phyloP scores from a whole-genome alignment of 2,797 vertebrate genomes.

The Mareca penelope region DNA sequence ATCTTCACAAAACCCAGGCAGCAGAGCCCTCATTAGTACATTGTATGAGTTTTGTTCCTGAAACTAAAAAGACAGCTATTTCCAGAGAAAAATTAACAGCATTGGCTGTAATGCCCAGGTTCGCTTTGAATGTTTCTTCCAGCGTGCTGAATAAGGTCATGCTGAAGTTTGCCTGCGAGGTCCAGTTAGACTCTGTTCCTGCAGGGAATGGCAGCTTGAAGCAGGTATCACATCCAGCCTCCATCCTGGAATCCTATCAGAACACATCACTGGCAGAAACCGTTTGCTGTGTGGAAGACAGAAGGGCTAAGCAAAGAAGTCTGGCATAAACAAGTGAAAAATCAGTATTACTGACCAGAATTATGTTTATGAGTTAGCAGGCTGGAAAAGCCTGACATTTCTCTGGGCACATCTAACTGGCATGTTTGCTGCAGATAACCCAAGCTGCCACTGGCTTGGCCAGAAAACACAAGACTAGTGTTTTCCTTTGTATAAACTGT shows the following conservation, averaged over 20 bases:
- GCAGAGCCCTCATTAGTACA: background rate
- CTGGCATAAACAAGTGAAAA: background rate
- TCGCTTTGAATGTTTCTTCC: background rate
- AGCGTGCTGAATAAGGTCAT: background rate
- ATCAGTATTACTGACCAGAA: background rate
- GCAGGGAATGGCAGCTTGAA: background rate
- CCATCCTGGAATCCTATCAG: background rate
- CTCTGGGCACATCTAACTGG: background rate
- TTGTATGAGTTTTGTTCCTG: background rate
- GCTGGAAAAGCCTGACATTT: conserved; percentile 5
- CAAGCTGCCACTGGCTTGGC: background rate
- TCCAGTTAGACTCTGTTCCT: background rate
- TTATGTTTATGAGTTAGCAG: background rate
- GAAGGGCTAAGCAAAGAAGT: background rate
- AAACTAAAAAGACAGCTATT: background rate
- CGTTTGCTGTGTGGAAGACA: background rate
- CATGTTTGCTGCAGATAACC: conserved; percentile 25
- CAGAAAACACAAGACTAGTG: background rate
- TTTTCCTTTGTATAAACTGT: conserved; percentile 24
- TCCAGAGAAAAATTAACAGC: background rate
- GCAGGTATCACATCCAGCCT: background rate
- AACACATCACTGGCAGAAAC: background rate
- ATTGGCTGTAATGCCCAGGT: background rate
- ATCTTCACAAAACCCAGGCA: background rate
- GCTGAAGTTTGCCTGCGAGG: background rate